Percentiles rank a stretch among this genome's conserved stretches.
Evolutionary conservation across 2,113 vertebrate genomes (phyloP).

Genomic region (Forbesichthys papilliferus): DNA sequence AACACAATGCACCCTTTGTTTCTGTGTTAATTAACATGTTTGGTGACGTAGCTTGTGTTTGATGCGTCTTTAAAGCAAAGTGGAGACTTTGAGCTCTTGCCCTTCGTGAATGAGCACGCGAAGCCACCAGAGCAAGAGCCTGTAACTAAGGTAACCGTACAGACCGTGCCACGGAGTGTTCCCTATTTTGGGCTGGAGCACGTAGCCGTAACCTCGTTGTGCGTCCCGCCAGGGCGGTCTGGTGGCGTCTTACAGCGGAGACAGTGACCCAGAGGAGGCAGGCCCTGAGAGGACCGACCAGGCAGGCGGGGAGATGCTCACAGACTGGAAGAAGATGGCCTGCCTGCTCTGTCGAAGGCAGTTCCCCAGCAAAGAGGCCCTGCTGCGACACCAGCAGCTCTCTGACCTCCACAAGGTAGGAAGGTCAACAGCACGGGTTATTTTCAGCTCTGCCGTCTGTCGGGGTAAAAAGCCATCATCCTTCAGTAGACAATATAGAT

Average conservation of each 20-base stretch:
- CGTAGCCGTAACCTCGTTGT: no score
- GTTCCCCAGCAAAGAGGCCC: constrained; percentile 89
- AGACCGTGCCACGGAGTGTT: background rate
- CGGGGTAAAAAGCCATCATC: background rate
- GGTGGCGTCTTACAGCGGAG: constrained; percentile 85
- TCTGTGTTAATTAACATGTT: background rate
- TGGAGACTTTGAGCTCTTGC: constrained; percentile 78
- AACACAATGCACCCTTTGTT: background rate
- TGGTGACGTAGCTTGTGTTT: background rate
- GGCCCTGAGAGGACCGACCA: constrained; percentile 74
- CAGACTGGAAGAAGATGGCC: constrained; percentile 91
- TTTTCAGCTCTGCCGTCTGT: constrained; percentile 53
- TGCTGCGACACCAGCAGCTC: constrained; percentile 90
- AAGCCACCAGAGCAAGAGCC: constrained; percentile 80
- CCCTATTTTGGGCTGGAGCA: background rate
- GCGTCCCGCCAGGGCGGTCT: constrained; percentile 73
- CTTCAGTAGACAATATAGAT: background rate
- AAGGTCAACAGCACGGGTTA: constrained; percentile 31
- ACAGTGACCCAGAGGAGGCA: constrained; percentile 86
- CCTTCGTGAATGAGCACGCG: constrained; percentile 77
- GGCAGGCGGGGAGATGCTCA: constrained; percentile 82
- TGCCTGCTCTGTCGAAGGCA: constrained; percentile 90
- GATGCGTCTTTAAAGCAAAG: constrained; percentile 62
- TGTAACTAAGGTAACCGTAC: constrained; percentile 51
- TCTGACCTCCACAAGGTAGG: constrained; percentile 96